Evolutionary conservation across 30 jellyfish, hydroid and myxozoan species (phyloP).

Genomic region (Turritopsis dohrnii): DNA sequence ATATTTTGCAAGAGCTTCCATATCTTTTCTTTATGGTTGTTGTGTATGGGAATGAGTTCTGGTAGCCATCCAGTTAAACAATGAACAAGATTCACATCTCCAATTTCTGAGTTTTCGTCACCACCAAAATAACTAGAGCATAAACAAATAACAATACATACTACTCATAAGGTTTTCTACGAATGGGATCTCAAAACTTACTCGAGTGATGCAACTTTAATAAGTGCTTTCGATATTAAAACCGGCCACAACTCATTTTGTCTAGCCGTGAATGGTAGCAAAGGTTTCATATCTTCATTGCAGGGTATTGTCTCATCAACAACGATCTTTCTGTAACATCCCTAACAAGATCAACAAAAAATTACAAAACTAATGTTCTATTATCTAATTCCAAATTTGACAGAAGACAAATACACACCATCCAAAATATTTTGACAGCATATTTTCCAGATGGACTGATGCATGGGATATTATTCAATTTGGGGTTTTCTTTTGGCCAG

Average conservation of each 20-base stretch:
- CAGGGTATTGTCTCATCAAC: conserved; percentile 88
- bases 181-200: conserved; percentile 40
- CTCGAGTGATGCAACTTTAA: conserved; percentile 94
- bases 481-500: conserved; percentile 87
- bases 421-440: conserved; percentile 90
- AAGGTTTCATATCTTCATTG: conserved; percentile 62
- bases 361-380: too few species aligned
- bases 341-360: too few species aligned
- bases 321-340: conserved; percentile 79
- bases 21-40: conserved; percentile 49
- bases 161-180: background rate
- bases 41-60: conserved; percentile 66
- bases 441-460: conserved; percentile 81
- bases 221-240: conserved; percentile 69
- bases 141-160: background rate
- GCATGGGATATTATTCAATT: conserved; percentile 41
- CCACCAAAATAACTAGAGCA: conserved; percentile 63
- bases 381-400: background rate
- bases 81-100: conserved; percentile 62
- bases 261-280: conserved; percentile 59
- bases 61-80: conserved; percentile 96
- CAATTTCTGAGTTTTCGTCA: conserved; percentile 55
- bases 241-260: conserved; percentile 86
- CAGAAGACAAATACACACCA: conserved; percentile 64
- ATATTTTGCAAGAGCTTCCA: conserved; percentile 56